phyloP scores from a whole-genome alignment of 2,888 invertebrate species.

The Drosophila monieri region DNA sequence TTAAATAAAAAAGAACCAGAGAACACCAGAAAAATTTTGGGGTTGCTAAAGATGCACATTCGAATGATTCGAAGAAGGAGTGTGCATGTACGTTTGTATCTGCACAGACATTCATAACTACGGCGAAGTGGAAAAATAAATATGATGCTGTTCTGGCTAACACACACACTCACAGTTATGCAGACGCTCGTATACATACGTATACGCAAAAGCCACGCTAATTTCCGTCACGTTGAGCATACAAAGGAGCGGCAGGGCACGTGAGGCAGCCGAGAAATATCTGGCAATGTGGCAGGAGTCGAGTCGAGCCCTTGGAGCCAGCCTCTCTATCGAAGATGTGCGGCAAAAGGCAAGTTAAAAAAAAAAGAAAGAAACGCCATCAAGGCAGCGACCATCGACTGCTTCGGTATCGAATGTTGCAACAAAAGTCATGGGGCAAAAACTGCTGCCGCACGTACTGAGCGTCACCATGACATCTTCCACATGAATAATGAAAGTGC shows the following conservation, averaged over 20 bases:
- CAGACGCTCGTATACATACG: too few relatives aligned
- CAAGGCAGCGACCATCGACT: slow-evolving; percentile 36
- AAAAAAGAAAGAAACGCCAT: slow-evolving; percentile 18
- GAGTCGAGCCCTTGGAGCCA: slow-evolving; percentile 11
- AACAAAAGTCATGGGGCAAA: slow-evolving; percentile 10
- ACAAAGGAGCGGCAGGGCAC: slow-evolving; percentile 71
- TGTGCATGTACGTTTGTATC: slow-evolving; percentile 33
- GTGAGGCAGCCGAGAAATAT: slow-evolving; percentile 55
- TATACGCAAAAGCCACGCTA: slow-evolving; percentile 59
- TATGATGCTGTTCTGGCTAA: slow-evolving; percentile 47
- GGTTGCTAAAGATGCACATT: slow-evolving; percentile 72
- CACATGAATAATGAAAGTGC: slow-evolving; percentile 11
- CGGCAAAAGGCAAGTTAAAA: slow-evolving; percentile 29
- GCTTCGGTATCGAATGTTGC: slow-evolving; percentile 25
- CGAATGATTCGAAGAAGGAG: slow-evolving; percentile 33
- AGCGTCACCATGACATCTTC: slow-evolving; percentile 14
- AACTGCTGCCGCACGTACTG: slow-evolving; percentile 25
- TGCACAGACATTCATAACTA: slow-evolving; percentile 71
- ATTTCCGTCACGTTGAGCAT: slow-evolving; percentile 79
- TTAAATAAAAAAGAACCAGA: slow-evolving; percentile 36
- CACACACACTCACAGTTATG: slow-evolving; percentile 31
- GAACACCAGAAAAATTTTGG: slow-evolving; percentile 41
- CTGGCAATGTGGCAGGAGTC: slow-evolving; percentile 36
- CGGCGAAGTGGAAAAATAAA: slow-evolving; percentile 75
- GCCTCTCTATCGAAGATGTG: slow-evolving; percentile 3